Percentiles rank a stretch among this genome's conserved stretches.
Conservation (phyloP, 2,888 invertebrate genomes). For the Spilosoma lubricipeda region DNA sequence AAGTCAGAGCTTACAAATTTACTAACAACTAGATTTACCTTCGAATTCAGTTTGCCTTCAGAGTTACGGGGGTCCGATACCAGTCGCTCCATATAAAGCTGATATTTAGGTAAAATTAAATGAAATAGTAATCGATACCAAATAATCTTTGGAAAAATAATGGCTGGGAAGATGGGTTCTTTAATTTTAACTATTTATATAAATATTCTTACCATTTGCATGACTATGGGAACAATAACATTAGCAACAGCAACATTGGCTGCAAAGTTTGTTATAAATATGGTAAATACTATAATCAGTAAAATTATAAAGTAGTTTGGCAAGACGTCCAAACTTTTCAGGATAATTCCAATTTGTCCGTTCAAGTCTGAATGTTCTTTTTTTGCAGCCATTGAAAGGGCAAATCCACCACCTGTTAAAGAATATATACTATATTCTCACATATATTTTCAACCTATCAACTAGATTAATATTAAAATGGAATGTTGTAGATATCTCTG, state of each 20-base stretch:
- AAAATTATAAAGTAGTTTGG: constrained; percentile 63
- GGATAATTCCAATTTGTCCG: constrained; percentile 61
- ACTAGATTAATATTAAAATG: neutral
- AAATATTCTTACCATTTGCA: constrained; percentile 67
- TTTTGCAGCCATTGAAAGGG: constrained; percentile 70
- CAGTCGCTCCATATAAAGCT: too few species aligned
- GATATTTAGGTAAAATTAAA: too few species aligned
- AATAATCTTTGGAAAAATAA: too few species aligned
- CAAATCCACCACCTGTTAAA: constrained; percentile 71
- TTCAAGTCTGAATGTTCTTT: constrained; percentile 62
- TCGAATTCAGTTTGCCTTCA: too few species aligned
- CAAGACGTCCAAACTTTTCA: constrained; percentile 52
- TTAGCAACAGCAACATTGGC: constrained; percentile 74
- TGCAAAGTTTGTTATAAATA: constrained; percentile 75
- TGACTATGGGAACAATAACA: constrained; percentile 70
- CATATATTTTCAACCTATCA: too few species aligned
- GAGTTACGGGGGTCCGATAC: too few species aligned
- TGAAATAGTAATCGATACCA: too few species aligned
- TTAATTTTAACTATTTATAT: neutral
- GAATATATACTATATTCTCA: neutral
- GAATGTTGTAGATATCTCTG: neutral
- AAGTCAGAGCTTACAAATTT: too few species aligned
- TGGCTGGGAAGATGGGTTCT: too few species aligned
- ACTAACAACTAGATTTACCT: too few species aligned
- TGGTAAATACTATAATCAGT: constrained; percentile 64